These are phyloP conservation scores for Empis livida DNA, from an alignment of 2,888 invertebrate species.

Conservation along the genomic window DNA sequence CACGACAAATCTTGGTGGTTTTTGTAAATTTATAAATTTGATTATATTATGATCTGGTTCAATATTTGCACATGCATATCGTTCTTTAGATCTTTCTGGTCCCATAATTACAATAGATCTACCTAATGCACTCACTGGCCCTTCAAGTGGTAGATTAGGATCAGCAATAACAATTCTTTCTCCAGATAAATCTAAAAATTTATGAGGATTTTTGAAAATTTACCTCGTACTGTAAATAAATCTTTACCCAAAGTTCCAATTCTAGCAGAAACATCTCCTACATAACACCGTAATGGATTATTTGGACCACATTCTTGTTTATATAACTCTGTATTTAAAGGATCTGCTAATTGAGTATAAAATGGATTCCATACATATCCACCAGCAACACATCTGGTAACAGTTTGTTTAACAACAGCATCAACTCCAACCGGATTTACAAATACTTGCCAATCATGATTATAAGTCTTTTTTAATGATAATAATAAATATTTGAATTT, in stretches of 20 bases:
- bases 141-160: conserved; percentile 76
- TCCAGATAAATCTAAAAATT: conserved; percentile 51
- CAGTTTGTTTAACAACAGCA: conserved; percentile 66
- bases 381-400: conserved; percentile 76
- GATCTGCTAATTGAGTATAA: conserved; percentile 81
- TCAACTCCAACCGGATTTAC: conserved; percentile 88
- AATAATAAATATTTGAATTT: background rate
- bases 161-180: conserved; percentile 68
- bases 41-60: conserved; percentile 82
- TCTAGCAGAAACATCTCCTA: conserved; percentile 78
- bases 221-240: no score
- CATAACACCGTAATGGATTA: conserved; percentile 79
- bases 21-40: conserved; percentile 76
- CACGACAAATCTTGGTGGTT: conserved; percentile 79
- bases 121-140: conserved; percentile 62
- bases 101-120: conserved; percentile 75
- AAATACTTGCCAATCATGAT: conserved; percentile 83
- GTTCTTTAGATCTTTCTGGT: conserved; percentile 53
- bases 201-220: no score
- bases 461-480: conserved; percentile 45
- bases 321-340: conserved; percentile 75
- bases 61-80: conserved; percentile 84
- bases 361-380: conserved; percentile 88
- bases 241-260: conserved; percentile 59
- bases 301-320: conserved; percentile 75